Conservation (phyloP, 1,140 invertebrate genomes). For the honey bee (Apis mellifera) region Amel_HAv3.1 CM009937.2:12329001-12329500, state of each 20-base stretch:
- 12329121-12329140: constrained; percentile 42
- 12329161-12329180: constrained; percentile 20
- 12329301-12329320: constrained; percentile 5
- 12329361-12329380: constrained; percentile 29
- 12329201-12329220: constrained; percentile 1
- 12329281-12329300: background rate
- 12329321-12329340: constrained; percentile 44
- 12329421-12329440: constrained; percentile 13
- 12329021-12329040: constrained; percentile 18
- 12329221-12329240: background rate
- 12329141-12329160: constrained; percentile 43
- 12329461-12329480: constrained; percentile 4
- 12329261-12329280: background rate
- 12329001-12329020: constrained; percentile 27
- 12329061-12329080: background rate
- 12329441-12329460: background rate
- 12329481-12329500: constrained; percentile 19
- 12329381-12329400: constrained; percentile 45
- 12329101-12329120: constrained; percentile 12
- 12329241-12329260: background rate
- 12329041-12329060: background rate
- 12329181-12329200: background rate
- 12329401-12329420: constrained; percentile 27
- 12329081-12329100: background rate
- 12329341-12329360: constrained; percentile 43